phyloP scores from a whole-genome alignment of 2,797 vertebrate genomes.

The Rhincodon typus region DNA sequence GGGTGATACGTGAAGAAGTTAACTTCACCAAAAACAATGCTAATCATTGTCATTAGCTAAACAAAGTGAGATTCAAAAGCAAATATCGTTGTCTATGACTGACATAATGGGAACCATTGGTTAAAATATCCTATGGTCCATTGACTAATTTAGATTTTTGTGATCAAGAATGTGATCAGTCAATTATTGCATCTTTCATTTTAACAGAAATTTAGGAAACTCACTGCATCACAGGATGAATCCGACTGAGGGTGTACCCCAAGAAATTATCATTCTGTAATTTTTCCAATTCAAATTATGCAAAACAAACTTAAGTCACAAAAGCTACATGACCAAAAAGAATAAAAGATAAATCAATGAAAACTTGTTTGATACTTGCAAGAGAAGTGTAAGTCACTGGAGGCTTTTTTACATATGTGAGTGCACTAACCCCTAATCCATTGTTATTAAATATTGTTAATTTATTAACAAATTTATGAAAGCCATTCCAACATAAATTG shows the following conservation, averaged over 20 bases:
- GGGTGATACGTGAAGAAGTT: too few species aligned
- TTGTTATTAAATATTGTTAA: not conserved
- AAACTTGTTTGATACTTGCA: not conserved
- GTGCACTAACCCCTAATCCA: not conserved
- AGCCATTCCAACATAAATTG: not conserved
- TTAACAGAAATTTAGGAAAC: not conserved
- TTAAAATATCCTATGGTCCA: not conserved
- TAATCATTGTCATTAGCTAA: too few species aligned
- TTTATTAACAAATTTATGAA: not conserved
- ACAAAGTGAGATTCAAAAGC: too few species aligned
- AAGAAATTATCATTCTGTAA: not conserved
- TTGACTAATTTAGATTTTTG: not conserved
- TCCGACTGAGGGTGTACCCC: not conserved
- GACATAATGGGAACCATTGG: too few species aligned
- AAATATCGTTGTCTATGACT: too few species aligned
- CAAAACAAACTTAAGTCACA: not conserved
- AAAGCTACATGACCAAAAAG: too few species aligned
- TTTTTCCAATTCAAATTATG: not conserved
- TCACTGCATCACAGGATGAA: not conserved
- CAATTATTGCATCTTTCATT: not conserved
- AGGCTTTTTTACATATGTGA: not conserved
- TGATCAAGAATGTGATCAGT: not conserved
- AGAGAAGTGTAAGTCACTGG: not conserved
- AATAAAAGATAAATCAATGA: not conserved
- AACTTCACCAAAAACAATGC: too few species aligned